Evolutionary conservation across 2,888 invertebrate genomes (phyloP), one percentile per base, ranked within the genome.

Genomic region (Drosophila helvetica): DNA sequence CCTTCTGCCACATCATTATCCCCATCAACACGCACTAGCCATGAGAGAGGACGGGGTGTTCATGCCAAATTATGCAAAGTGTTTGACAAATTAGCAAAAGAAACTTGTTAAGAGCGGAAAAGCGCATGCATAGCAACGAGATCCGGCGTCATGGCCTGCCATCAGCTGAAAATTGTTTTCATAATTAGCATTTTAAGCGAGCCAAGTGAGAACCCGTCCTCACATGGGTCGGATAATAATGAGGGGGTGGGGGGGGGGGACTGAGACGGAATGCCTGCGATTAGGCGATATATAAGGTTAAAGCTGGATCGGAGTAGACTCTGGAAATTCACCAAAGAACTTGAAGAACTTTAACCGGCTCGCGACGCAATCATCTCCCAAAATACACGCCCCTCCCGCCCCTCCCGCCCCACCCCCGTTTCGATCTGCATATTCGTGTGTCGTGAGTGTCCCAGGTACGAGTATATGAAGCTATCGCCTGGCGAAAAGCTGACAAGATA

Each of bases 61-160:
- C 54, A 30, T 30, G 38, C 66, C 86, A 88, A 88, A 83, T 86
- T 86, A 86, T 86, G 86, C 89, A 88, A 86, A 89, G 88, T 83
- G 89, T 86, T 89, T 88, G 86, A 86, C 86, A 89, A 86, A 83
- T 89, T 89, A 83, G 86, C 86, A 77, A 79, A 83, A 82, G 86
- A 84, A 84, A 88, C 78, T 84, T 84, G 83, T 86, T 82, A 86
- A 84, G 75, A 82, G 83, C 67, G 78, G 61, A 77, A 88, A 88
- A 88, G 78, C 83, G 88, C 86, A 88, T 88, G 86, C 88, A 84
- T 88, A 88, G 75, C 88, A 83, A 83, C 86, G 83, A 83, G 62
- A 54, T 71, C 63, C 68, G 52, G 70, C 74, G 75, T 79, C 74
- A 85, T 77, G 68, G 62, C 68, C 59, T 47, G 68, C 51, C 69